Base-by-base conservation (phyloP, 2,113 vertebrate species). In the Silurus glanis region DNA sequence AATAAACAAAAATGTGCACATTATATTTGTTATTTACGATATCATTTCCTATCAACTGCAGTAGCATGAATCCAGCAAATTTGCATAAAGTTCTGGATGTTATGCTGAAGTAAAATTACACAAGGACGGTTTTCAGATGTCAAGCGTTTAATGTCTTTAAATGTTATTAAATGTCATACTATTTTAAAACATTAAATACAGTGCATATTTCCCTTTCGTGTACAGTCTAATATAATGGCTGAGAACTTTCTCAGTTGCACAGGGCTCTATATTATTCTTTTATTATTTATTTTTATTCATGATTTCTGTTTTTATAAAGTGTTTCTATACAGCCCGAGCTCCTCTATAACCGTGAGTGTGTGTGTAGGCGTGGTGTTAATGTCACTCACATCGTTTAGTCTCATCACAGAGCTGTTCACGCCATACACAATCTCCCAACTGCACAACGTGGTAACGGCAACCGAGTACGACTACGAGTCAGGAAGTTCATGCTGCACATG, bases 371-470 rank as follows among this genome's bases (percentile, higher is more conserved):
- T 67, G 8, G 16, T 67, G 61, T 28, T 28, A 66, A 25, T 66
- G 61, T 82, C 61, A 67, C 61, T 82, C 80, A 82, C 47, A 28
- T n/a, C 67, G 23, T 25, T 47, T 51, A 62, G 61, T 67, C 45
- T 67, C 47, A 19, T 49, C 23, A 28, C 12, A 25, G n/a, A 9
- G 64, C 51, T 55, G 81, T 69, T 55, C 28, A 55, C 49, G 28
- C 62, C 25, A 55, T 7, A 45, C n/a, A 37, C 62, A 55, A 28
- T 37, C 81, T 66, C n/a, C 58, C 51, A 16, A 58, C n/a, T 51
- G 67, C 80, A 82, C 6, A 1, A 47, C 1, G 1, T 53, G 12
- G 47, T 53, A 55, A 28, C 49, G 21, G 47, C 7, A 19, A 51
- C 49, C 55, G 1, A 47, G n/a, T 37, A 67, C n/a, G 28, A 45